Evolutionary conservation across 2,113 vertebrate genomes (phyloP), one percentile per base, ranked within the genome.

Genomic region (Climacteris rufus): DNA sequence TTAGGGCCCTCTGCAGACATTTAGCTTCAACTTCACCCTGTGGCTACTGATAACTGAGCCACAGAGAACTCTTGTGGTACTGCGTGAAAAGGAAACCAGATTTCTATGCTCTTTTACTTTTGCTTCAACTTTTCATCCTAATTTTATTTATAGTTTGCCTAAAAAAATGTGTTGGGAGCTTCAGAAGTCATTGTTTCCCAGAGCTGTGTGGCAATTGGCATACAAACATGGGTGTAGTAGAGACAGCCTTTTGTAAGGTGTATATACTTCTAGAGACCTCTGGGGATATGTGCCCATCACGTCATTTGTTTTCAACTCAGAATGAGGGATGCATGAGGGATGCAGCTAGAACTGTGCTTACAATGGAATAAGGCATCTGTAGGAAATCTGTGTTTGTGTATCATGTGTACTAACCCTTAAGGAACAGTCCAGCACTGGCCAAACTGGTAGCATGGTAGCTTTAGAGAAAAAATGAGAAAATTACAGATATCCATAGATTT

Each of bases 1-100:
- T 0, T n/a, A n/a, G 0, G 31, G 13, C 39, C 9, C 15, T 75
- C 66, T 56, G 28, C n/a, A n/a, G 13, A 37, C 4, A 12, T 37
- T 75, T n/a, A 64, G 14, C 44, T 78, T 37, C 9, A 5, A 13
- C 10, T 75, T 70, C 47, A 53, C 3, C 23, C 13, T 47, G 19
- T 59, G 12, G 6, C 12, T 71, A 1, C 40, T 20, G 30, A 7
- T n/a, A 57, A 56, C 11, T 44, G 17, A 71, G 15, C 25, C 65
- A 37, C 33, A 70, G 22, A 63, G 6, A 31, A 50, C 7, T 22
- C 18, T 50, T 79, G 2, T 40, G 11, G 8, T 52, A 31, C 7
- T 61, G 11, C 19, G 25, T 18, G 9, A 42, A 52, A 69, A 79
- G 17, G 17, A 45, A 71, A 33, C 6, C 42, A 45, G 5, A 0